Base-by-base conservation (phyloP, 2,888 invertebrate genomes). In the Pyrgus malvae region DNA sequence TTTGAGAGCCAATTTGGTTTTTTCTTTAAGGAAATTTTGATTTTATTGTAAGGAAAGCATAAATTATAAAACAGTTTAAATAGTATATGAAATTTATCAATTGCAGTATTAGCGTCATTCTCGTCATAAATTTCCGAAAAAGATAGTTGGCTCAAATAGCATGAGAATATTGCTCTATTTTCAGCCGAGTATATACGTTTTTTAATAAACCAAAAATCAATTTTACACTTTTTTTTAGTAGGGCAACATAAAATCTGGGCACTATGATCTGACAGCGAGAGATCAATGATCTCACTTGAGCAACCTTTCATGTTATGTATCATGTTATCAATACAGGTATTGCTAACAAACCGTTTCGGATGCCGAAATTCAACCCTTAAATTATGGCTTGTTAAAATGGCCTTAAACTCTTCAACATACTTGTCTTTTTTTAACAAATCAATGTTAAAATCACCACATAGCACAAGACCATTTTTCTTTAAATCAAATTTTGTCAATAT, bases 141-240 rank as follows among this genome's bases (percentile, higher is more conserved):
- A 4, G 1, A n/a, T 29, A 29, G 11, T 29, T 29, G 29, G 9
- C 11, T 29, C 11, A 29, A 11, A 4, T 29, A 29, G n/a, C 11
- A n/a, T n/a, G 2, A 2, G 11, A 29, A 29, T 29, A n/a, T 29
- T 9, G 3, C n/a, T 29, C n/a, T 29, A 29, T 29, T 29, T 3
- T 29, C 3, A 29, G 4, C 11, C 3, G 29, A 29, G 11, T 29
- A 29, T n/a, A n/a, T 11, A 4, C 33, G 33, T 33, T 33, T 33
- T 2, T 33, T 49, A 25, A 53, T 35, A 25, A 25, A 41, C 41
- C 41, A 41, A 12, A 12, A 41, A 25, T 41, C 25, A 12, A 41
- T 11, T 14, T 9, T 41, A 29, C 12, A 29, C 17, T 27, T 16
- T 49, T 38, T 40, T 38, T 38, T 37, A n/a, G 27, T 19, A 11